phyloP scores from a whole-genome alignment of 2,113 vertebrate species.

The Trematocara stigmaticum region DNA sequence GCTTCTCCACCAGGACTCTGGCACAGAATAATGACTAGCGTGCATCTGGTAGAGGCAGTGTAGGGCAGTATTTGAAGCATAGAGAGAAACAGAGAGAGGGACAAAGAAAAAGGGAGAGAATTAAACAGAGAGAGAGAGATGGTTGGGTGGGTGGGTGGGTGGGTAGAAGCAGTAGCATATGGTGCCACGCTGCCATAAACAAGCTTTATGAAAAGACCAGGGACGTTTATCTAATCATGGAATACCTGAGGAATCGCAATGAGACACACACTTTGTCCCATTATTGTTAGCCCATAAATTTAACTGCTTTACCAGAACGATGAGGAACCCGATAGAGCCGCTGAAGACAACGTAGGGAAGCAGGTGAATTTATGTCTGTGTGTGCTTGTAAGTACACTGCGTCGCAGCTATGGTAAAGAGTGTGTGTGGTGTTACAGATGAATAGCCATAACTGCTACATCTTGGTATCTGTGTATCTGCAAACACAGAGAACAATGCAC shows the following conservation, averaged over 20 bases:
- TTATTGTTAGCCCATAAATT: slow-evolving; percentile 71
- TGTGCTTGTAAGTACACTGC: slow-evolving; percentile 35
- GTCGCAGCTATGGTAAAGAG: not conserved
- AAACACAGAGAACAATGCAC: slow-evolving; percentile 8
- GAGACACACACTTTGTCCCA: slow-evolving; percentile 68
- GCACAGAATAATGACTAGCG: slow-evolving; percentile 72
- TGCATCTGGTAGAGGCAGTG: slow-evolving; percentile 70
- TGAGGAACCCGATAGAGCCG: slow-evolving; percentile 40
- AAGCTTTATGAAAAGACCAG: slow-evolving; percentile 82
- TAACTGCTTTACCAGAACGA: slow-evolving; percentile 61
- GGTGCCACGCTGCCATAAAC: slow-evolving; percentile 76
- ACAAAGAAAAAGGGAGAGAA: slow-evolving; percentile 30
- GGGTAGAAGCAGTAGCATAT: slow-evolving; percentile 65
- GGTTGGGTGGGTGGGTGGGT: not conserved
- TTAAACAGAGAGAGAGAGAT: slow-evolving; percentile 16
- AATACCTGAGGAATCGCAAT: slow-evolving; percentile 75
- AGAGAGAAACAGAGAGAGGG: slow-evolving; percentile 21
- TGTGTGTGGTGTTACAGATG: slow-evolving; percentile 32
- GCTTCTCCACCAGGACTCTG: slow-evolving; percentile 65
- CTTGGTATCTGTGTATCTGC: slow-evolving; percentile 35
- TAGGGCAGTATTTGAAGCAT: slow-evolving; percentile 58
- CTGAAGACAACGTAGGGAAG: slow-evolving; percentile 40
- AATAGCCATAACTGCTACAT: slow-evolving; percentile 28
- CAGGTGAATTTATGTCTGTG: slow-evolving; percentile 62
- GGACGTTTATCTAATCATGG: slow-evolving; percentile 84